Evolutionary conservation across 30 jellyfish, hydroid and myxozoan species (phyloP).

Genomic region (Chironex yamaguchii): DNA sequence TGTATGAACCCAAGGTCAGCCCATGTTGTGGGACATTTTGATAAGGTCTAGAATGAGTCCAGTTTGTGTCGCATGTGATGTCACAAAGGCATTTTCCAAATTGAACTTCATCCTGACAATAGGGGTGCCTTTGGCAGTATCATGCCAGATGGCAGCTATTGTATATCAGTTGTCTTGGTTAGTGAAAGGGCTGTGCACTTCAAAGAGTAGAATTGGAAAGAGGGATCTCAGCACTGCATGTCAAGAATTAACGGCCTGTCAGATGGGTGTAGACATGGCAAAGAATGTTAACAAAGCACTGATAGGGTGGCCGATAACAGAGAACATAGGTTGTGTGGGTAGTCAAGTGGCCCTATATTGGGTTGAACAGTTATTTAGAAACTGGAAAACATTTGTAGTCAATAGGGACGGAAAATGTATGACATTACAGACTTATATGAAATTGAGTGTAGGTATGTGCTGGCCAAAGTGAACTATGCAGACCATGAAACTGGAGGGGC

Average conservation of each 20-base stretch:
- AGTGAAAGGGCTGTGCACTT: conserved; percentile 25
- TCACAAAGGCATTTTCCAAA: too few relatives aligned
- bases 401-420: conserved; percentile 11
- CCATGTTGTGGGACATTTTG: too few relatives aligned
- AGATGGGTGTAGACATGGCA: conserved; percentile 59
- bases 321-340: conserved; percentile 35
- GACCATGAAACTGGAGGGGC: conserved; percentile 43
- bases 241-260: conserved; percentile 56
- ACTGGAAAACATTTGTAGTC: conserved; percentile 15
- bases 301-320: conserved; percentile 41
- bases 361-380: neutral
- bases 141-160: conserved; percentile 19
- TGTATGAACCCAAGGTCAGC: conserved; percentile 58
- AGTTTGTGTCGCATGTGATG: too few relatives aligned
- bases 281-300: conserved; percentile 31
- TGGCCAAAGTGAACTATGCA: conserved; percentile 39
- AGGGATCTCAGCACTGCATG: conserved; percentile 53
- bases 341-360: conserved; percentile 37
- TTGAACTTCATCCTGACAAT: too few relatives aligned
- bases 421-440: neutral
- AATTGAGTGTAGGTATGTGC: conserved; percentile 52
- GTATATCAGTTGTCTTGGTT: conserved; percentile 7
- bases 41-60: too few relatives aligned
- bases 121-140: too few relatives aligned
- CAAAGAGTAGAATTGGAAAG: conserved; percentile 44